Evolutionary conservation across 2,888 invertebrate genomes (phyloP).

Genomic region (Hetaerina titia): DNA sequence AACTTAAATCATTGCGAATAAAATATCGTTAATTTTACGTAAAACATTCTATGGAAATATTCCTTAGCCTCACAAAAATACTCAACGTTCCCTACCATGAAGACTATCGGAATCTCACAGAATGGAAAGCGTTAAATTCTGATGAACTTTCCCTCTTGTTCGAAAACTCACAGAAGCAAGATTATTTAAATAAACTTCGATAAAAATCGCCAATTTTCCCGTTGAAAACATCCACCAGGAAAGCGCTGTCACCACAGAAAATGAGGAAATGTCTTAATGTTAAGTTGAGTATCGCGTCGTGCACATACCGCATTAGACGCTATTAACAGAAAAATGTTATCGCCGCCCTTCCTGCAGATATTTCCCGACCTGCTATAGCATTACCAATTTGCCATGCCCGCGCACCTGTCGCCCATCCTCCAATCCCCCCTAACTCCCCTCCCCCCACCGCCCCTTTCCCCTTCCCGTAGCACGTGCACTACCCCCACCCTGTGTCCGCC

Average conservation of each 20-base stretch:
- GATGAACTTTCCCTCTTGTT: neutral
- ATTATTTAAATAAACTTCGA: neutral
- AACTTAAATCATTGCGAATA: neutral
- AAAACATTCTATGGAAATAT: neutral
- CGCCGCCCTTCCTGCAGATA: slow-evolving; percentile 20
- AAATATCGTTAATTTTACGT: neutral
- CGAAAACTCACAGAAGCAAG: neutral
- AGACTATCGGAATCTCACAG: neutral
- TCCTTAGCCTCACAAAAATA: neutral
- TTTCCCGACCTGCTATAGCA: slow-evolving; percentile 10
- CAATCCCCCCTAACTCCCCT: neutral
- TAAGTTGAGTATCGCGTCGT: neutral
- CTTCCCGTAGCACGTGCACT: neutral
- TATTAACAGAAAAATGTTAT: slow-evolving; percentile 24
- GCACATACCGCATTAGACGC: slow-evolving; percentile 17
- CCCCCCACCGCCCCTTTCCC: neutral
- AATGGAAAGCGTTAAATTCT: neutral
- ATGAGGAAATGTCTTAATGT: slow-evolving; percentile 50
- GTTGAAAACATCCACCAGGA: neutral
- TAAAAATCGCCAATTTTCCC: slow-evolving; percentile 33
- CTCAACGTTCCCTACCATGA: neutral
- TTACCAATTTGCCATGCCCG: slow-evolving; percentile 52
- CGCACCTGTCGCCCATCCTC: slow-evolving; percentile 53
- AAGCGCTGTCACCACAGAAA: neutral
- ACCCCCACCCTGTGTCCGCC: neutral